These are phyloP conservation scores for Lasiommata megera DNA, from an alignment of 2,888 invertebrate species.

Conservation along the genomic window DNA sequence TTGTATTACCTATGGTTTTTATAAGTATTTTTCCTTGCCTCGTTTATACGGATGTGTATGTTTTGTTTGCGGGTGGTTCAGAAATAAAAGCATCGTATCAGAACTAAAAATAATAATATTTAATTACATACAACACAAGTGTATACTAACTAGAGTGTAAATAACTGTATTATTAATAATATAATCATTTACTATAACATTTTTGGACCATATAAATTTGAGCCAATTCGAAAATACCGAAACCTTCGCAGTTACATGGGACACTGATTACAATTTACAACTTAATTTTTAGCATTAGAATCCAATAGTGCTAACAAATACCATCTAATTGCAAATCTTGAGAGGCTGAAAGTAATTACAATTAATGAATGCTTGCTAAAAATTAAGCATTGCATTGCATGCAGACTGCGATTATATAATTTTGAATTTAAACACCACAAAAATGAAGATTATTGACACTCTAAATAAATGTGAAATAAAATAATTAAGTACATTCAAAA, in stretches of 20 bases:
- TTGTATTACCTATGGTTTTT: too few relatives aligned
- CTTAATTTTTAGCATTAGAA: background rate
- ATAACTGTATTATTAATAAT: slow-evolving; percentile 50
- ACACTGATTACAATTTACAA: background rate
- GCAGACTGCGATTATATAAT: background rate
- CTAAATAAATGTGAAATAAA: slow-evolving; percentile 15
- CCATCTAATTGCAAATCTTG: too few relatives aligned
- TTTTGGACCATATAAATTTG: slow-evolving; percentile 48
- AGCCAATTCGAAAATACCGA: slow-evolving; percentile 42
- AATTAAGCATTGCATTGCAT: background rate
- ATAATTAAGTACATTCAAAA: slow-evolving; percentile 30
- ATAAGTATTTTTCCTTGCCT: too few relatives aligned
- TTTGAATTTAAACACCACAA: slow-evolving; percentile 4
- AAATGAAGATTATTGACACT: slow-evolving; percentile 6
- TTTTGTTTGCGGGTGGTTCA: background rate
- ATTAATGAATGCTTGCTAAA: too few relatives aligned
- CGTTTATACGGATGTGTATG: too few relatives aligned
- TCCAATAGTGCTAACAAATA: background rate
- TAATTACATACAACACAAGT: slow-evolving; percentile 68
- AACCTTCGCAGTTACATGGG: slow-evolving; percentile 3
- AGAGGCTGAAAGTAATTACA: too few relatives aligned
- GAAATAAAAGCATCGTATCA: slow-evolving; percentile 39
- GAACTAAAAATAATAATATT: slow-evolving; percentile 62
- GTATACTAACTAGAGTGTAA: slow-evolving; percentile 63
- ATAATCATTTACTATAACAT: slow-evolving; percentile 43